Percentiles rank a stretch among this genome's conserved stretches.
Conservation (phyloP, 1,140 invertebrate genomes). For the Apis cerana region DNA sequence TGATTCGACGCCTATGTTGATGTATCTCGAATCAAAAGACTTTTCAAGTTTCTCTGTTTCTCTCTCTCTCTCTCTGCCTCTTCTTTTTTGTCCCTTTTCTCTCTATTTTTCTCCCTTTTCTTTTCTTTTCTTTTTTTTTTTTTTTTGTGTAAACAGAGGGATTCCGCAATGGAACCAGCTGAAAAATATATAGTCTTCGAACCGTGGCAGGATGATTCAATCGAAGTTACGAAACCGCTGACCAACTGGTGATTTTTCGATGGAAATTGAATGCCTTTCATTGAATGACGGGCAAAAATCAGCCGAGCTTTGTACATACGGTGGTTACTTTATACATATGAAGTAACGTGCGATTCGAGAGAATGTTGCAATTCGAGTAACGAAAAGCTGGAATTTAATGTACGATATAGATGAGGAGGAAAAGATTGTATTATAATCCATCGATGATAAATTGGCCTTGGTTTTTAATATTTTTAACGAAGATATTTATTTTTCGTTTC, state of each 20-base stretch:
- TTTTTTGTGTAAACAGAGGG: not conserved
- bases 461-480: too few relatives aligned
- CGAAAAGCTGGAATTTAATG: not conserved
- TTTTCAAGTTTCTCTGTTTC: not conserved
- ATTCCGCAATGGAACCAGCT: not conserved
- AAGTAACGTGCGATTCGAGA: not conserved
- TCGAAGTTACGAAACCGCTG: not conserved
- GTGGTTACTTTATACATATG: not conserved
- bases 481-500: not conserved
- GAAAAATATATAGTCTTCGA: not conserved
- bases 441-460: too few relatives aligned
- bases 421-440: too few relatives aligned
- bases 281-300: not conserved
- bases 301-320: not conserved
- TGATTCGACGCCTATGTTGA: constrained; percentile 16
- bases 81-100: not conserved
- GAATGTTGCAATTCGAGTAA: not conserved
- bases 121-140: too few relatives aligned
- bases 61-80: not conserved
- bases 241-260: not conserved
- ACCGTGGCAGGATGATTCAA: not conserved
- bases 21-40: constrained; percentile 22
- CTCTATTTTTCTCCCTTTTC: not conserved
- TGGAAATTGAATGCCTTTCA: not conserved
- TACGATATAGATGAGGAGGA: too few relatives aligned